A percentile compares a stretch with the other conserved stretches of the same genome.
Conservation (phyloP, 2,888 invertebrate species). For the Limnephilus lunatus region DNA sequence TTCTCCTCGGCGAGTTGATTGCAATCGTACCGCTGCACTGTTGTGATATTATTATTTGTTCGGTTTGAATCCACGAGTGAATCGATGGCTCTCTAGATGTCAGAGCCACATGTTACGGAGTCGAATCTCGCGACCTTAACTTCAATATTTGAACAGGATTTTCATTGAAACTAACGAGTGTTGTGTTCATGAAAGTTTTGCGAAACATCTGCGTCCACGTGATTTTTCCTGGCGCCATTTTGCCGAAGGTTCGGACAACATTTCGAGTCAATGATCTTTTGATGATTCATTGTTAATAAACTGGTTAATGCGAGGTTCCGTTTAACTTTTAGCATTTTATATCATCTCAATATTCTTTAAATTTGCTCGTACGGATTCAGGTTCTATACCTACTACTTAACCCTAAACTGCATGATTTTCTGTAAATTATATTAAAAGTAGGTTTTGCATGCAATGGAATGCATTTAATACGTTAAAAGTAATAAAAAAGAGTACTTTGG, state of each 20-base stretch:
- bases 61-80: not conserved
- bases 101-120: constrained; percentile 22
- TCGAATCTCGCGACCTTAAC: constrained; percentile 10
- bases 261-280: constrained; percentile 43
- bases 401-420: too few species aligned
- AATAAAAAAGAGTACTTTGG: too few species aligned
- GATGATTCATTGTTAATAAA: constrained; percentile 16
- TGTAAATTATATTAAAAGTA: too few species aligned
- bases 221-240: constrained; percentile 1
- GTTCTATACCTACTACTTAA: not conserved
- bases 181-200: constrained; percentile 21
- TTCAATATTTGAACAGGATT: constrained; percentile 13
- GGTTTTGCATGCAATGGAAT: too few species aligned
- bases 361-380: not conserved
- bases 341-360: not conserved
- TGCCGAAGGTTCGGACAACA: constrained; percentile 20
- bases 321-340: not conserved
- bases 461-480: too few species aligned
- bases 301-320: constrained; percentile 2
- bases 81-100: constrained; percentile 33
- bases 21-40: not conserved
- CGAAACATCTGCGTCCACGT: constrained; percentile 15
- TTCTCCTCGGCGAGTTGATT: not conserved
- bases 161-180: constrained; percentile 26
- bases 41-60: not conserved